Evolutionary conservation across 2,888 invertebrate species (phyloP), one percentile per base, ranked within the genome.

Genomic region (Onchidella celtica): DNA sequence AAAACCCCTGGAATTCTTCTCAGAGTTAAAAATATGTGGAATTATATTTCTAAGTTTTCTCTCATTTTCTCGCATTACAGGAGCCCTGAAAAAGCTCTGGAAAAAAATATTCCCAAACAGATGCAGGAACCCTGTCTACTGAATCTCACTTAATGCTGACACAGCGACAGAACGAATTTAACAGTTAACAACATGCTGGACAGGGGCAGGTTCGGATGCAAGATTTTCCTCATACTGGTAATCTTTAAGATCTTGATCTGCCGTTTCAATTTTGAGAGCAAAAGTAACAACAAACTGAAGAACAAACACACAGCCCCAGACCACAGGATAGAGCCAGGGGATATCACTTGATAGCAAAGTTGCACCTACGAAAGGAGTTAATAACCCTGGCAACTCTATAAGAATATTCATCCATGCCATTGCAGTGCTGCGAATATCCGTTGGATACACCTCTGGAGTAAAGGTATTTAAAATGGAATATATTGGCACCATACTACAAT

Each of bases 401-500:
- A 90, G 81, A 68, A 89, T 88, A 76, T 89, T 88, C 57, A 89
- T 84, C 85, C 88, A 89, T 1, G 88, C 91, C 88, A 91, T 87
- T 17, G 91, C 89, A 24, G 89, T 87, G 69, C 89, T 88, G 14
- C 91, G 86, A 11, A 88, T 81, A 32, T 86, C 83, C 9, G 91
- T 91, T 2, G 90, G 90, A 75, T 88, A 91, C 0, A 88, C 79
- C 81, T 91, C 91, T 11, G 91, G 89, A 17, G 91, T 90, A 78
- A 88, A 88, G 2, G 91, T 89, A 74, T 90, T 91, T 6, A 91
- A 73, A 36, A 91, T 88, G 24, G 91, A 90, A 81, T 89, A 91
- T 57, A 90, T 89, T 17, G 91, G 90, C 34, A 89, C 89, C 89
- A 91, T 91, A 72, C 88, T 89, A 79, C 89, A 90, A 76, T 89